Percentiles rank a stretch among this genome's conserved stretches.
Conservation (phyloP, 2,888 invertebrate genomes). For the Eilema depressum region DNA sequence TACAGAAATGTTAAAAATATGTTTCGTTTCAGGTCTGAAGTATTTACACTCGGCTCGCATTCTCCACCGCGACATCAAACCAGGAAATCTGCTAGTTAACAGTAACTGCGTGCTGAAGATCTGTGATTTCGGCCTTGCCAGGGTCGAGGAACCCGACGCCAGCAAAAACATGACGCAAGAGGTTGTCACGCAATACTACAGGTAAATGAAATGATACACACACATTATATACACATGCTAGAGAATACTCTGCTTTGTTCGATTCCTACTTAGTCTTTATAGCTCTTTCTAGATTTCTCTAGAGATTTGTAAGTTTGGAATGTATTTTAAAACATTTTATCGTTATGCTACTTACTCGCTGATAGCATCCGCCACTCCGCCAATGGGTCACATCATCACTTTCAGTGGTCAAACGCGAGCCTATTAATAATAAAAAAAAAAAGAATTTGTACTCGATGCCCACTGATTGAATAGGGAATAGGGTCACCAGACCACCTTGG, state of each 20-base stretch:
- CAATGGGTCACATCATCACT: too few species aligned
- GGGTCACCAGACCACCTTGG: neutral
- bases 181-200: slow-evolving; percentile 99
- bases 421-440: too few species aligned
- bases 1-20: neutral
- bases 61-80: slow-evolving; percentile 99
- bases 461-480: neutral
- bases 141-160: slow-evolving; percentile 98
- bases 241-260: neutral
- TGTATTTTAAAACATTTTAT: too few species aligned
- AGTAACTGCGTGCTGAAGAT: slow-evolving; percentile 99
- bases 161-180: slow-evolving; percentile 99
- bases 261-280: neutral
- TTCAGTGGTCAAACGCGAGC: too few species aligned
- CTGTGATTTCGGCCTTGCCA: slow-evolving; percentile 99
- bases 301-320: neutral
- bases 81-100: slow-evolving; percentile 99
- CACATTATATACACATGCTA: neutral
- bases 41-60: slow-evolving; percentile 99
- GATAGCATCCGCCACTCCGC: too few species aligned
- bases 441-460: too few species aligned
- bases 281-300: neutral
- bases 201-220: slow-evolving; percentile 57
- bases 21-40: slow-evolving; percentile 91
- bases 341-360: too few species aligned